Evolutionary conservation across 2,113 vertebrate genomes (phyloP).

Genomic region (Ceyx margarethae): DNA sequence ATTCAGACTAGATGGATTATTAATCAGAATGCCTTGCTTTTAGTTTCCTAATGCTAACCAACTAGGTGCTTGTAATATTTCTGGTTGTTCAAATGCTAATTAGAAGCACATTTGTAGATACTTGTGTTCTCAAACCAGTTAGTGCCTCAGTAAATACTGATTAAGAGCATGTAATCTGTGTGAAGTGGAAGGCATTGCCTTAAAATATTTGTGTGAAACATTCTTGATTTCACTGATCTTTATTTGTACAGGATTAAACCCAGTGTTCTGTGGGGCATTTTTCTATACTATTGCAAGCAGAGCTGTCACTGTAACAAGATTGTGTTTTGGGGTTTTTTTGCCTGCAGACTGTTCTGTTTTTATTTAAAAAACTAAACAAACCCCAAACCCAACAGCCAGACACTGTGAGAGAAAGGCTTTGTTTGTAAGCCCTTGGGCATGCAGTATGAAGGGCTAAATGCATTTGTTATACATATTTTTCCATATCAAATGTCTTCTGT

Average conservation of each 20-base stretch:
- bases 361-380: not conserved
- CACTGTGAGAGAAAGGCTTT: not conserved
- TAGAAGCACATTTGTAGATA: not conserved
- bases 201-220: not conserved
- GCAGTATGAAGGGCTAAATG: not conserved
- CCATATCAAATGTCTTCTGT: not conserved
- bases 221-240: not conserved
- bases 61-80: not conserved
- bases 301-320: not conserved
- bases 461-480: not conserved
- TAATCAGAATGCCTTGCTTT: not conserved
- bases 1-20: not conserved
- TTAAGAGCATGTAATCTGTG: not conserved
- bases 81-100: not conserved
- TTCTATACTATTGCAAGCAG: not conserved
- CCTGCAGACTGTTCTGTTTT: not conserved
- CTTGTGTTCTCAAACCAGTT: not conserved
- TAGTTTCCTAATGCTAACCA: not conserved
- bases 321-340: not conserved
- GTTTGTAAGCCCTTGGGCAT: constrained; percentile 1
- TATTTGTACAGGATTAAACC: not conserved
- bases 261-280: not conserved
- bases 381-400: not conserved
- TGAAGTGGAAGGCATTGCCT: not conserved
- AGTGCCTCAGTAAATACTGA: not conserved